phyloP scores from a whole-genome alignment of 1,140 invertebrate genomes.

The Glossosoma conforme region DNA sequence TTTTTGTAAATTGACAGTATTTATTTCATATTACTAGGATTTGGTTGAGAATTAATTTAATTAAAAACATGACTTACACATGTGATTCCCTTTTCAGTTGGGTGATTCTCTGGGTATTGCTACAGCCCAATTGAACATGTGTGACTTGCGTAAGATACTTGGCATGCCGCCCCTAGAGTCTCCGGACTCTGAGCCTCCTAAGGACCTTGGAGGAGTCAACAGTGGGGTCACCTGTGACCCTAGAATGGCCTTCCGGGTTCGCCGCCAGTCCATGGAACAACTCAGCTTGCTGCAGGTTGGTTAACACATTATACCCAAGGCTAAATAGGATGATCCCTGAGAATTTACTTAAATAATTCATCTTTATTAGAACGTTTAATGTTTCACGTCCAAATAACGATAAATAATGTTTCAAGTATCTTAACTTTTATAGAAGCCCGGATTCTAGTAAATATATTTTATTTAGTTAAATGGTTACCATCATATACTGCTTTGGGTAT shows the following conservation, averaged over 20 bases:
- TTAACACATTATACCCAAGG: slow-evolving; percentile 75
- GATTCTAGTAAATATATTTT: no score
- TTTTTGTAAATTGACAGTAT: no score
- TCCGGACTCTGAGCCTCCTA: slow-evolving; percentile 27
- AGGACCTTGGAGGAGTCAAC: slow-evolving; percentile 12
- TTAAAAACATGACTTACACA: no score
- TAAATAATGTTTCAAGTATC: no score
- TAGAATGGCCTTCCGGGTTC: slow-evolving; percentile 56
- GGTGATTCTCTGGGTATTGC: slow-evolving; percentile 86
- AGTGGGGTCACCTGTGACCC: slow-evolving; percentile 36
- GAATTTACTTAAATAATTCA: not conserved
- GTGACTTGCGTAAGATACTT: slow-evolving; percentile 79
- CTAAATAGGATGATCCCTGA: slow-evolving; percentile 50
- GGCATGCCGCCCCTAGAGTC: slow-evolving; percentile 59
- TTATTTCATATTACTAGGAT: no score
- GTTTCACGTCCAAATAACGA: no score
- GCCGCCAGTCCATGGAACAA: slow-evolving; percentile 93
- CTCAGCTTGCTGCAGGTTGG: slow-evolving; percentile 86
- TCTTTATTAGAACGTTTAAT: no score
- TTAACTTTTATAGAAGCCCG: no score
- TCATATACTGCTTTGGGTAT: slow-evolving; percentile 4
- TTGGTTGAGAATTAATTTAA: no score
- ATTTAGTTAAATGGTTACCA: no score
- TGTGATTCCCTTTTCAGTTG: slow-evolving; percentile 54
- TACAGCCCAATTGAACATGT: slow-evolving; percentile 89